These are phyloP conservation scores for Octodonta nipae DNA, from an alignment of 2,888 invertebrate species.

Conservation along the genomic window DNA sequence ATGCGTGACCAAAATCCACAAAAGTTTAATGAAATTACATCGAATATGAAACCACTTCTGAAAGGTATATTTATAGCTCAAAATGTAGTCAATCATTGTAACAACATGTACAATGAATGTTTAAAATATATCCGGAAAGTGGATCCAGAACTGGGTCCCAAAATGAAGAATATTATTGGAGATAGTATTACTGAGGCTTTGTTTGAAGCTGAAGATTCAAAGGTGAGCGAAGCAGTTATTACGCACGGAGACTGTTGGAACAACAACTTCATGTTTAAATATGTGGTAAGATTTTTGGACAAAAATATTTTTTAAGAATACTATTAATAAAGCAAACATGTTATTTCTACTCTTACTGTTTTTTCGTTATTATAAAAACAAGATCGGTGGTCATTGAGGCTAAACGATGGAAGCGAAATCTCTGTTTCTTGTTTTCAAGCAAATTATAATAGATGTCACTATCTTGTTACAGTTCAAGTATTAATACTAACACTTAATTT, in stretches of 20 bases:
- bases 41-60: background rate
- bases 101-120: constrained; percentile 3
- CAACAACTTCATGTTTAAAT: constrained; percentile 25
- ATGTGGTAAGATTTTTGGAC: constrained; percentile 17
- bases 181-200: constrained; percentile 5
- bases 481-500: too few relatives aligned
- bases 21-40: constrained; percentile 6
- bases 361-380: too few relatives aligned
- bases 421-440: too few relatives aligned
- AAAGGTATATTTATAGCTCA: background rate
- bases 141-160: constrained; percentile 2
- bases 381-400: too few relatives aligned
- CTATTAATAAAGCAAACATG: too few relatives aligned
- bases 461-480: too few relatives aligned
- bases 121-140: background rate
- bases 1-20: constrained; percentile 9
- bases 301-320: background rate
- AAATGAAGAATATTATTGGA: constrained; percentile 3
- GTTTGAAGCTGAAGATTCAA: constrained; percentile 9
- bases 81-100: constrained; percentile 1
- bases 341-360: too few relatives aligned
- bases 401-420: too few relatives aligned
- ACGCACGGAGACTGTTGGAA: constrained; percentile 25
- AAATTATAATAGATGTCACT: too few relatives aligned
- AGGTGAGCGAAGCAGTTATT: constrained; percentile 13